Conservation (phyloP, 2,888 invertebrate genomes). For the Platycheirus rosarum region DNA sequence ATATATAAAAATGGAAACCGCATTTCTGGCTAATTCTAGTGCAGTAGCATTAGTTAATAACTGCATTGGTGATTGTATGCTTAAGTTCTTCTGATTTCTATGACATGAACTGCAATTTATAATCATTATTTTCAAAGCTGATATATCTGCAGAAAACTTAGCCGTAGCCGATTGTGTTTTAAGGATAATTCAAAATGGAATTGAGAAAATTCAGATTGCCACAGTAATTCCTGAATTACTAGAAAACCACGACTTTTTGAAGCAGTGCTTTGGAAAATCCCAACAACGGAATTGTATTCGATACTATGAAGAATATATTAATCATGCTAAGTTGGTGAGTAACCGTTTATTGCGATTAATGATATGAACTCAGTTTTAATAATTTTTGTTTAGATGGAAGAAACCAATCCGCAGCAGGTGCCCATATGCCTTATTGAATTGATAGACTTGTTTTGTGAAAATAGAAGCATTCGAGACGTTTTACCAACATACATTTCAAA, state of each 20-base stretch:
- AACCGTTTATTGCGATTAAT: not conserved
- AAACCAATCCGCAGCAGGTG: slow-evolving; percentile 1
- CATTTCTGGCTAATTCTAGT: slow-evolving; percentile 33
- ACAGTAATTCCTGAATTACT: slow-evolving; percentile 75
- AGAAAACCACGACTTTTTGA: slow-evolving; percentile 67
- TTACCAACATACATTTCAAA: slow-evolving; percentile 12
- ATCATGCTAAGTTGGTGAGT: slow-evolving; percentile 27
- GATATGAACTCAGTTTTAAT: not conserved
- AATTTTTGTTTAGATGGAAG: slow-evolving; percentile 28
- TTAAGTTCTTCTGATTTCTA: too few species aligned
- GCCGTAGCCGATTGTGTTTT: slow-evolving; percentile 76
- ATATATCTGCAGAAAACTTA: slow-evolving; percentile 75
- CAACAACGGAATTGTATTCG: slow-evolving; percentile 67
- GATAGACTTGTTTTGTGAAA: slow-evolving; percentile 66
- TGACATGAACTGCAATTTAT: too few species aligned
- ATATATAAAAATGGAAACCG: slow-evolving; percentile 43
- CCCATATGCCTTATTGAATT: slow-evolving; percentile 51
- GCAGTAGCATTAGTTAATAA: slow-evolving; percentile 30
- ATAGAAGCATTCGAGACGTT: slow-evolving; percentile 29
- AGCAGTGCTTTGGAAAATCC: slow-evolving; percentile 58
- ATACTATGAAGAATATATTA: slow-evolving; percentile 68
- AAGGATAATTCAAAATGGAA: slow-evolving; percentile 74
- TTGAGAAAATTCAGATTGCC: slow-evolving; percentile 76
- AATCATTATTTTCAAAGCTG: slow-evolving; percentile 22
- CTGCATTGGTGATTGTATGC: slow-evolving; percentile 27